Evolutionary conservation across 2,797 vertebrate species (phyloP), one percentile per base, ranked within the genome.

Genomic region (Morus bassanus): DNA sequence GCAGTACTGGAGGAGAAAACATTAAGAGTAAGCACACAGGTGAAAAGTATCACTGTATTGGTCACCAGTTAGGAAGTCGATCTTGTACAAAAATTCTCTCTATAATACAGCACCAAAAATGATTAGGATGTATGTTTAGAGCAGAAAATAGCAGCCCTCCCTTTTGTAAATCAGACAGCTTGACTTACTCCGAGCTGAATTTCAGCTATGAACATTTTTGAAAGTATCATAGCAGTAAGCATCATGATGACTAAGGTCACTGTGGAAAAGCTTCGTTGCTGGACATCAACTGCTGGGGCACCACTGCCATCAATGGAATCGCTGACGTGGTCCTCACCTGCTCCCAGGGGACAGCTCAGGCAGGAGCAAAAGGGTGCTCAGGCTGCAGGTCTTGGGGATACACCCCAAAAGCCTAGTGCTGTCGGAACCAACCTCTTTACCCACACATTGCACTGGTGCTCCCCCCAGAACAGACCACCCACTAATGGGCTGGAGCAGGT

Each of bases 241-340:
- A 35, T 18, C 5, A 5, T 13, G 18, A 68, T 28, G 57, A 72
- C 50, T 27, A 18, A 72, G 43, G n/a, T 35, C 3, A 3, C 73
- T 33, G 46, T 18, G n/a, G 54, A 30, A 86, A 77, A 90, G 57
- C 13, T 53, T 69, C 65, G 37, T 46, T 0, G 4, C 46, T 12
- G 70, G 69, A 39, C 4, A 1, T 48, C 79, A 81, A 1, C 33
- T 60, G 53, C 61, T 70, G 43, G n/a, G 43, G 4, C 11, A 16
- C 33, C 43, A 39, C n/a, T 30, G 59, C 27, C 51, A 51, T 61
- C 35, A 45, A 18, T 0, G 0, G 0, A 45, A 43, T 10, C 2
- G 9, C 51, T 73, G 64, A 28, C 2, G 3, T 16, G 67, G 39
- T 67, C 64, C 59, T 92, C 19, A 21, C 25, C 60, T 18, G 18